Evolutionary conservation across 2,113 vertebrate genomes (phyloP), one percentile per base, ranked within the genome.

Genomic region (Tamias sibiricus): DNA sequence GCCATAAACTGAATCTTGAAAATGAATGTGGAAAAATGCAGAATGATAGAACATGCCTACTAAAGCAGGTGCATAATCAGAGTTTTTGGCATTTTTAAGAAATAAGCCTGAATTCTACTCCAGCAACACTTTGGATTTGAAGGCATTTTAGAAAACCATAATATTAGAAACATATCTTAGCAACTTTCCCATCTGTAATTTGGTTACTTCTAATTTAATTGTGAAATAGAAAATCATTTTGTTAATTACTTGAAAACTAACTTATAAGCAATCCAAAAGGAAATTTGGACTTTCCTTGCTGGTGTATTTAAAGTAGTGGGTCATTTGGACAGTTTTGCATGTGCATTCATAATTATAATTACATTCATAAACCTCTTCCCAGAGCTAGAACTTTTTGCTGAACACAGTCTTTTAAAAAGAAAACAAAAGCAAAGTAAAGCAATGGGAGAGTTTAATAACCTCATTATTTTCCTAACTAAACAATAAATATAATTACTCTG

Each of bases 211-310:
- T 95, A 81, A 88, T 96, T 90, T 91, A 92, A 95, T 83, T 87
- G 37, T 66, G 47, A 95, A 91, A 94, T 81, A 84, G 32, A 28
- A 95, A 93, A 94, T 96, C 72, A 95, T 90, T 90, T 95, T 93
- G 57, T 95, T 97, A 96, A 91, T 96, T 97, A 87, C 79, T 95
- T 90, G 32, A 96, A 96, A 97, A 93, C 42, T 64, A 87, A 96
- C 19, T 83, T 74, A 69, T 32, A 94, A 97, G 88, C 88, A 96
- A 64, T 84, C 47, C 30, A 82, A 37, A 42, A 40, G 52, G 71
- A 37, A 89, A 87, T 22, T 76, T 85, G 4, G 42, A 89, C 69
- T 90, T 64, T 93, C 68, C 49, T 71, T 87, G 40, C 37, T 19
- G 74, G 14, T 62, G 0, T 89, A 42, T 91, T 94, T 81, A 90